Percentiles rank a stretch among this genome's conserved stretches.
Conservation (phyloP, 1,140 invertebrate genomes). For the Helicoverpa zea region DNA sequence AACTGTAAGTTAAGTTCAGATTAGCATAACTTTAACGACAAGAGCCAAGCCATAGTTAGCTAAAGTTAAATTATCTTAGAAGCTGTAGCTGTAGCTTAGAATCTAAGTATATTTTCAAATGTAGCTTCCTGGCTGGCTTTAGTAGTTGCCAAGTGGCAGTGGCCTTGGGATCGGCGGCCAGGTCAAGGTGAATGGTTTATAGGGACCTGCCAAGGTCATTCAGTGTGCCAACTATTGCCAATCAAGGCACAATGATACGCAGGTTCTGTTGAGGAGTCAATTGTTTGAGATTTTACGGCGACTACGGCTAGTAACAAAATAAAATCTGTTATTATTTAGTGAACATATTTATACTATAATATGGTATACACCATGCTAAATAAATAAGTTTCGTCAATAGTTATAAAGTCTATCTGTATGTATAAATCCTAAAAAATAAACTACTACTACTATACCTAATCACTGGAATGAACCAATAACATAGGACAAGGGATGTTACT, state of each 20-base stretch:
- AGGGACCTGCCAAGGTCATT: conserved; percentile 41
- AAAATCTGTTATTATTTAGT: too few relatives aligned
- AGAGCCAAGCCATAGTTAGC: neutral
- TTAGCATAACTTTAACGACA: conserved; percentile 28
- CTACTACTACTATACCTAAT: too few relatives aligned
- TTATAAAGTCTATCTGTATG: too few relatives aligned
- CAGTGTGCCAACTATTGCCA: conserved; percentile 39
- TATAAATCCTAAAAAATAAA: too few relatives aligned
- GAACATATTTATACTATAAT: too few relatives aligned
- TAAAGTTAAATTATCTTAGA: conserved; percentile 28
- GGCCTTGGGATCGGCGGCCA: conserved; percentile 32
- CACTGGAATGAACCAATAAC: too few relatives aligned
- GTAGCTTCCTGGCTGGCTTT: neutral
- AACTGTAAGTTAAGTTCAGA: conserved; percentile 13
- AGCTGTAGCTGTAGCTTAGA: neutral
- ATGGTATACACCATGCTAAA: too few relatives aligned
- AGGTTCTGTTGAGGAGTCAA: neutral
- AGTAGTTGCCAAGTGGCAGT: conserved; percentile 42
- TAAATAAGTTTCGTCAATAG: too few relatives aligned
- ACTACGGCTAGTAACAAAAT: too few relatives aligned
- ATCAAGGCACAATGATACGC: conserved; percentile 22
- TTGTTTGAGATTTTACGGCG: neutral
- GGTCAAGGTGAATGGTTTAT: conserved; percentile 42
- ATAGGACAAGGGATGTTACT: too few relatives aligned
- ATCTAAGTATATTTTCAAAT: conserved; percentile 9